Evolutionary conservation across 1,140 invertebrate species (phyloP), one percentile per base, ranked within the genome.

Genomic region (Drosophila pseudoananassae): DNA sequence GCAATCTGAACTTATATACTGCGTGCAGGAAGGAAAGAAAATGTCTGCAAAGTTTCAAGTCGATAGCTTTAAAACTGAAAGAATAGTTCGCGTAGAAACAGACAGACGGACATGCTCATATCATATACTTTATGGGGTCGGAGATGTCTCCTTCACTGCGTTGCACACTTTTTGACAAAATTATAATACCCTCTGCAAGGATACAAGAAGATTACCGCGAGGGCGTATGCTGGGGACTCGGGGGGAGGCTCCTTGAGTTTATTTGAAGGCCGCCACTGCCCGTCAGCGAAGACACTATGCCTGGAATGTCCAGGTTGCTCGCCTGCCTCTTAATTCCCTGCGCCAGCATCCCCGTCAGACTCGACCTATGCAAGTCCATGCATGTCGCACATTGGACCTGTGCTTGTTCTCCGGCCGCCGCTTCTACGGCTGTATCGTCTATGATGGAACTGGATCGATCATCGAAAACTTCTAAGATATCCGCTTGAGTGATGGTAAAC

Each of bases 171-270:
- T n/a, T n/a, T n/a, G n/a, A n/a, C n/a, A n/a, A n/a, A n/a, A n/a
- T n/a, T n/a, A n/a, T n/a, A n/a, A n/a, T n/a, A n/a, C n/a, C n/a
- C n/a, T n/a, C n/a, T n/a, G n/a, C n/a, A n/a, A n/a, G n/a, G n/a
- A n/a, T n/a, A n/a, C n/a, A n/a, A n/a, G n/a, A n/a, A n/a, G 64
- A 74, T 79, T 43, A 92, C 91, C 91, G 58, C 14, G 93, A 84
- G 10, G 84, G 93, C 1, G 95, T 95, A 88, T 93, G 93, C 79
- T 95, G 94, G 6, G 96, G 95, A 91, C 95, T 96, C 76, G 95
- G 95, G 65, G 96, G 96, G 73, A 96, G 93, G 91, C 95, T 96
- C 92, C 81, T 90, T 1, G 89, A 79, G 36, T 82, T 79, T 0
- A 69, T 55, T 15, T 66, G 69, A 23, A 77, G 60, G 33, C 66